Evolutionary conservation across 1,140 invertebrate species (phyloP).

Genomic region (Drosophila melanica): DNA sequence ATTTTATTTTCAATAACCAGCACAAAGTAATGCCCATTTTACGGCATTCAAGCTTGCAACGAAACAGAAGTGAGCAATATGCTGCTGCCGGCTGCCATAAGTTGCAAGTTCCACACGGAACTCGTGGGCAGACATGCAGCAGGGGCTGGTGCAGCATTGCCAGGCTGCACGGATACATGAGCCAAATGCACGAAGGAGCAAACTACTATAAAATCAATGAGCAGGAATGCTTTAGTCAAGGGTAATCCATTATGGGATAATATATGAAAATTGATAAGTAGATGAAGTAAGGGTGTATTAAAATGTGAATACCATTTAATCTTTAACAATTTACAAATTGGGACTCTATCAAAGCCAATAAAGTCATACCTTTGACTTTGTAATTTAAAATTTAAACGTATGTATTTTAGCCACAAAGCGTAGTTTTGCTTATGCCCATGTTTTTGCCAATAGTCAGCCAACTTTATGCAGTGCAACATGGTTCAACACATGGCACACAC

Average conservation of each 20-base stretch:
- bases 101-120: constrained; percentile 17
- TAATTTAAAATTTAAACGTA: no score
- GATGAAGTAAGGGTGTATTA: no score
- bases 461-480: no score
- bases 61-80: not conserved
- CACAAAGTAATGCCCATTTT: constrained; percentile 9
- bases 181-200: constrained; percentile 25
- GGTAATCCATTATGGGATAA: constrained; percentile 23
- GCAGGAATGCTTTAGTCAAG: constrained; percentile 17
- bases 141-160: not conserved
- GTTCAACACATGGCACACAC: not conserved
- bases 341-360: no score
- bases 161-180: not conserved
- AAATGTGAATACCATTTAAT: no score
- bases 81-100: not conserved
- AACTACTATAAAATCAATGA: constrained; percentile 10
- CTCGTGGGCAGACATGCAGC: not conserved
- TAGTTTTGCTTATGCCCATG: not conserved
- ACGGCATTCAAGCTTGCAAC: not conserved
- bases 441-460: not conserved
- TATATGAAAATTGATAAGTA: no score
- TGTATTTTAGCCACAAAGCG: no score
- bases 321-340: no score
- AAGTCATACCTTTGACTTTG: no score
- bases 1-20: constrained; percentile 9